Percentiles rank a stretch among this genome's conserved stretches.
Evolutionary conservation across 2,888 invertebrate species (phyloP).

Genomic region (Cylloceria caligata): DNA sequence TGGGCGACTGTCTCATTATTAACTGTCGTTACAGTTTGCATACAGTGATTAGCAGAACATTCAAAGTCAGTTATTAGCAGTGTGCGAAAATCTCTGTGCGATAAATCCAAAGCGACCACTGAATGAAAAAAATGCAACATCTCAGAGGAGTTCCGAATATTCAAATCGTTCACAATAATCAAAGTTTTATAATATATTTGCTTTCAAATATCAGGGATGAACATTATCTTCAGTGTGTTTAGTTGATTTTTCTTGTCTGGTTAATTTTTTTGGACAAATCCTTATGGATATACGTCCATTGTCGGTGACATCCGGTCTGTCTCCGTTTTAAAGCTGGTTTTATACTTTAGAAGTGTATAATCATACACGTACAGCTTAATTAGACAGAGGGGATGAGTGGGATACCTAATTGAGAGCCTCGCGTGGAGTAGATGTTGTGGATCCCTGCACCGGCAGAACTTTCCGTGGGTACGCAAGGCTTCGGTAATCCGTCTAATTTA

Average conservation of each 20-base stretch:
- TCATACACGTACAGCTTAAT: constrained; percentile 45
- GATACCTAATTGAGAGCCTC: constrained; percentile 38
- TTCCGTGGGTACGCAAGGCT: constrained; percentile 35
- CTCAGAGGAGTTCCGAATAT: too few relatives aligned
- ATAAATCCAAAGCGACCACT: too few relatives aligned
- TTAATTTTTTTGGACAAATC: constrained; percentile 2
- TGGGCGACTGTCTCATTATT: too few relatives aligned
- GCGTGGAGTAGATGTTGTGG: constrained; percentile 18
- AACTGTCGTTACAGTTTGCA: too few relatives aligned
- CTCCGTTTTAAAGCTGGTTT: constrained; percentile 30
- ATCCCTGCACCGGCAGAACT: constrained; percentile 14
- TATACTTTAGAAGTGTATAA: constrained; percentile 31
- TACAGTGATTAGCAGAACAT: too few relatives aligned
- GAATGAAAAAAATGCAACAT: too few relatives aligned
- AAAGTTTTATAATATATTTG: too few relatives aligned
- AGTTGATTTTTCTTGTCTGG: neutral
- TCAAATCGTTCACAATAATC: too few relatives aligned
- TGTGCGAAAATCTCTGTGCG: too few relatives aligned
- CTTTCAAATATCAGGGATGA: neutral
- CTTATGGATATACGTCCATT: constrained; percentile 16
- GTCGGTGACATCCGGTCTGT: constrained; percentile 9
- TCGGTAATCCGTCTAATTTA: constrained; percentile 52
- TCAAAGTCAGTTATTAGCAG: too few relatives aligned
- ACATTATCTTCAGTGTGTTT: neutral
- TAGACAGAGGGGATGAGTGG: constrained; percentile 34